These are phyloP conservation scores for Hoplostethus atlanticus DNA, from an alignment of 2,797 vertebrate species.

Conservation along the genomic window DNA sequence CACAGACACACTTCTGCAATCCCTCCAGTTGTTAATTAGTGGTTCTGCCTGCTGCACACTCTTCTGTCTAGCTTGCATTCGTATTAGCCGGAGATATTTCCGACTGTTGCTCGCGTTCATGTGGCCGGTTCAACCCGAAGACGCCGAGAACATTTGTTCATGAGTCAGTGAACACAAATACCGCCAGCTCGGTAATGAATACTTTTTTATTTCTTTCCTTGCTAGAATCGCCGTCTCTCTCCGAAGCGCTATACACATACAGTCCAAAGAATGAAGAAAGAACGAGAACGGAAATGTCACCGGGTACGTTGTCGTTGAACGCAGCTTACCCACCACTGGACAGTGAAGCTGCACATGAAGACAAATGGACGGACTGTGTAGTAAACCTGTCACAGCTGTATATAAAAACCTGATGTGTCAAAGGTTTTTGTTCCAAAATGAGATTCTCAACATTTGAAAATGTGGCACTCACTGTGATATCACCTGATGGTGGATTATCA, in stretches of 20 bases:
- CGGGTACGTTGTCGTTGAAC: not conserved
- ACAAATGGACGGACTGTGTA: not conserved
- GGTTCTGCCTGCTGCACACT: constrained; percentile 14
- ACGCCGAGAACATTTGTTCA: constrained; percentile 17
- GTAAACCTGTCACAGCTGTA: not conserved
- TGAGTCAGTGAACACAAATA: constrained; percentile 19
- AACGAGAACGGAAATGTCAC: not conserved
- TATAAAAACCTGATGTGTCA: too few relatives aligned
- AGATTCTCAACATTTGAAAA: too few relatives aligned
- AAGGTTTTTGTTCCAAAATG: too few relatives aligned
- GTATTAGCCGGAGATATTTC: constrained; percentile 22
- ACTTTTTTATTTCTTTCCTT: constrained; percentile 1
- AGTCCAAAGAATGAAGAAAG: not conserved
- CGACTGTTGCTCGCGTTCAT: not conserved
- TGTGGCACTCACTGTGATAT: too few relatives aligned
- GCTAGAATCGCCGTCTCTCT: constrained; percentile 2
- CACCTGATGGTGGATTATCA: too few relatives aligned
- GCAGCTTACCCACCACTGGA: not conserved
- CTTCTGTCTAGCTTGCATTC: constrained; percentile 1
- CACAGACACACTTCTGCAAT: constrained; percentile 13
- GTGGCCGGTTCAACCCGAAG: constrained; percentile 14
- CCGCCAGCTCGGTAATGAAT: constrained; percentile 34
- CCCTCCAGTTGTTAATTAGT: constrained; percentile 26
- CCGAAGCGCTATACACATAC: not conserved
- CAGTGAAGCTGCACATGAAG: not conserved